A percentile compares a stretch with the other conserved stretches of the same genome.
These are phyloP conservation scores for Anthonomus grandis DNA, from an alignment of 1,140 invertebrate species.

Conservation along the genomic window DNA sequence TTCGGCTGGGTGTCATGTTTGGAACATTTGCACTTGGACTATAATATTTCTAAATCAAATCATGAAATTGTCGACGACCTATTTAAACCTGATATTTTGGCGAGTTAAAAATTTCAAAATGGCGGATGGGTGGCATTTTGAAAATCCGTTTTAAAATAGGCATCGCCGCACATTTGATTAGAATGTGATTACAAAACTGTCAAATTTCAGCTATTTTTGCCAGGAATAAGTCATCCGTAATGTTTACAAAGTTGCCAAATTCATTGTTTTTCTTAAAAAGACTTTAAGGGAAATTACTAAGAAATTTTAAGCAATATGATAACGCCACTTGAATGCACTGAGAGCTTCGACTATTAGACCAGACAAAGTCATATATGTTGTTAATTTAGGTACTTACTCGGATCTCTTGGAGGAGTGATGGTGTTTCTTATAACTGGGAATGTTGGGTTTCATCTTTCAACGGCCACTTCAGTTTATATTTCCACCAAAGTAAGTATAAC, in stretches of 20 bases:
- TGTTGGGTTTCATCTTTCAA: slow-evolving; percentile 7
- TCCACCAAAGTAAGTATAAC: slow-evolving; percentile 17
- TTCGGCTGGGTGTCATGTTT: too few relatives aligned
- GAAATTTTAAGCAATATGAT: not conserved
- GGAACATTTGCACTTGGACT: too few relatives aligned
- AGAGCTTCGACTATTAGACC: not conserved
- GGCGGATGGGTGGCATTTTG: too few relatives aligned
- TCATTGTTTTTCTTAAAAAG: not conserved
- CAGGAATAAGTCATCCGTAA: not conserved
- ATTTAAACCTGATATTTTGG: too few relatives aligned
- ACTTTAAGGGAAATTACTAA: not conserved
- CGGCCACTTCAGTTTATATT: slow-evolving; percentile 8
- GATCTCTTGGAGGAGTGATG: slow-evolving; percentile 6
- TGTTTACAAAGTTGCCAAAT: not conserved
- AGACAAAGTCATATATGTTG: too few relatives aligned
- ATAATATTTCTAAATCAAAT: too few relatives aligned
- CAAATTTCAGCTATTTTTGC: not conserved
- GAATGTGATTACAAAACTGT: too few relatives aligned
- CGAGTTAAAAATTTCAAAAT: too few relatives aligned
- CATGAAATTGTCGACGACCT: too few relatives aligned
- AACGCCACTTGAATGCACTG: not conserved
- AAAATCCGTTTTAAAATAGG: too few relatives aligned
- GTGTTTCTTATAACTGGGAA: slow-evolving; percentile 12
- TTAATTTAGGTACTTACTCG: slow-evolving; percentile 16
- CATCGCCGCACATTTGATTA: too few relatives aligned